Evolutionary conservation across 1,140 invertebrate genomes (phyloP).

Genomic region (Anoplophora glabripennis): DNA sequence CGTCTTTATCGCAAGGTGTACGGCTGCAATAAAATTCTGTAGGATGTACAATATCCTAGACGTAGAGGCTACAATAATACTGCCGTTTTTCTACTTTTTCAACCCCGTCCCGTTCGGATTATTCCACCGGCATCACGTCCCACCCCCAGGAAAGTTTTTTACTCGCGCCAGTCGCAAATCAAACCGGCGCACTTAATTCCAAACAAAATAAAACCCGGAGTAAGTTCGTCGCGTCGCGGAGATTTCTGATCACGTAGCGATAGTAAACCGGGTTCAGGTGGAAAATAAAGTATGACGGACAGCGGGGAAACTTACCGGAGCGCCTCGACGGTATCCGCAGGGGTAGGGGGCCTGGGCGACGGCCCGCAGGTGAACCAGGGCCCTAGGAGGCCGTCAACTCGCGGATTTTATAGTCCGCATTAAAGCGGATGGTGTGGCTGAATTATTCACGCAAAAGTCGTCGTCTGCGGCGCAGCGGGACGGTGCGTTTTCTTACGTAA

Average conservation of each 20-base stretch:
- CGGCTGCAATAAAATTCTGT: too few species aligned
- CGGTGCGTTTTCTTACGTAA: slow-evolving; percentile 8
- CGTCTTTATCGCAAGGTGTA: too few species aligned
- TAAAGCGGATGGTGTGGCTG: slow-evolving; percentile 18
- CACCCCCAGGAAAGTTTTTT: too few species aligned
- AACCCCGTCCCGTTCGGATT: too few species aligned
- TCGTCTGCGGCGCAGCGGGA: neutral
- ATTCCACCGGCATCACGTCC: too few species aligned
- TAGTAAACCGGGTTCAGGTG: slow-evolving; percentile 31
- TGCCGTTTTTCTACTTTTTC: too few species aligned
- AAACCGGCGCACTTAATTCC: slow-evolving; percentile 18
- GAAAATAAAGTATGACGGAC: slow-evolving; percentile 32
- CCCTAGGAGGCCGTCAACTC: too few species aligned
- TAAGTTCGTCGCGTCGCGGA: slow-evolving; percentile 9
- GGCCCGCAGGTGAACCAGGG: neutral
- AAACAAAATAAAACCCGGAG: slow-evolving; percentile 19
- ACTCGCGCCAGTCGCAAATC: slow-evolving; percentile 11
- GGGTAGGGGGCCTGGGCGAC: neutral
- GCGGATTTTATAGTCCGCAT: slow-evolving; percentile 3
- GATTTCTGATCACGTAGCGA: slow-evolving; percentile 29
- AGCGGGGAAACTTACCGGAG: slow-evolving; percentile 26
- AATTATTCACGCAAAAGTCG: too few species aligned
- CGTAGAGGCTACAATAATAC: too few species aligned
- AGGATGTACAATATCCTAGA: too few species aligned
- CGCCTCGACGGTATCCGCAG: slow-evolving; percentile 19